Percentiles rank a stretch among this genome's conserved stretches.
Conservation (phyloP, 2,113 vertebrate species). For the Tonatia bakeri region DNA sequence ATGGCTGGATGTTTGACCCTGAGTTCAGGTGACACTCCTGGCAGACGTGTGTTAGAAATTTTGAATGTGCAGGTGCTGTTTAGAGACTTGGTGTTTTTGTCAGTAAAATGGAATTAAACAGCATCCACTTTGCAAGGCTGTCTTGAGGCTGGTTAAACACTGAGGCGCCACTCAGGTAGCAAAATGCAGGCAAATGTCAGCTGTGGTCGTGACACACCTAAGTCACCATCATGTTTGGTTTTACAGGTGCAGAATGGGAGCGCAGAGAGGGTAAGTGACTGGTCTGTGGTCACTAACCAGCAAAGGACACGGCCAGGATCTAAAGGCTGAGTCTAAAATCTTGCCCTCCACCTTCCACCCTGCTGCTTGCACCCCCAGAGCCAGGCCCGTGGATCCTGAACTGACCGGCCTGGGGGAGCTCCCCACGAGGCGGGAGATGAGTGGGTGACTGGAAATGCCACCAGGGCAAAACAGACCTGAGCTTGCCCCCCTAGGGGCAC, state of each 20-base stretch:
- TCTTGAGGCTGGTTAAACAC: background rate
- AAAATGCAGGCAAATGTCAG: background rate
- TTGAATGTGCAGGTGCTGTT: background rate
- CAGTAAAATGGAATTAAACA: background rate
- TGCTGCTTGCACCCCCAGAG: background rate
- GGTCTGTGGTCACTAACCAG: background rate
- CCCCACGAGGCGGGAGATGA: fast-evolving
- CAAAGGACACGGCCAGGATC: fast-evolving
- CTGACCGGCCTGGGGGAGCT: background rate
- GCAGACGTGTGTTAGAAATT: background rate
- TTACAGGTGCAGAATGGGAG: background rate
- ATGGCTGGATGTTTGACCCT: background rate
- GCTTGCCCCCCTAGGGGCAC: background rate
- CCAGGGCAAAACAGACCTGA: background rate
- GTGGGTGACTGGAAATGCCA: background rate
- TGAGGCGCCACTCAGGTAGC: background rate
- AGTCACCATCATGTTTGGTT: background rate
- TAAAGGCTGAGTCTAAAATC: background rate
- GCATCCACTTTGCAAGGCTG: background rate
- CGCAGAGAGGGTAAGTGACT: background rate
- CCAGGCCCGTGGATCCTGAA: background rate
- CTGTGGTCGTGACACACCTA: too few relatives aligned
- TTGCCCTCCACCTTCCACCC: background rate
- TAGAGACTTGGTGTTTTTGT: background rate
- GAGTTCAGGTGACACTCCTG: background rate